A percentile compares a stretch with the other conserved stretches of the same genome.
These are phyloP conservation scores for Drosophila guanche DNA, from an alignment of 1,140 invertebrate species.

Conservation along the genomic window DNA sequence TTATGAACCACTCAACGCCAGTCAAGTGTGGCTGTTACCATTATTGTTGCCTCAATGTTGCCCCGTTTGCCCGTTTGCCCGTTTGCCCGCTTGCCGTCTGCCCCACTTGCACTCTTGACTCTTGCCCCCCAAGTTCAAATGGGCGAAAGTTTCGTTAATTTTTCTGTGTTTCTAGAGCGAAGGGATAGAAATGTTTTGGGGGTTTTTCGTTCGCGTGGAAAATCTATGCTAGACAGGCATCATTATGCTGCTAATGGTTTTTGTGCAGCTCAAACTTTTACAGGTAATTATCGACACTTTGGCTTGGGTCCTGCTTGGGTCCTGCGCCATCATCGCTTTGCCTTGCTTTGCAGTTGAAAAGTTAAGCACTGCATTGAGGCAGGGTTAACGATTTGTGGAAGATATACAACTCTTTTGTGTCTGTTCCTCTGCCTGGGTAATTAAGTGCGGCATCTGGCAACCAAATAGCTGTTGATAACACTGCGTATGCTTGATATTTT, in stretches of 20 bases:
- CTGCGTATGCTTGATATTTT: conserved; percentile 59
- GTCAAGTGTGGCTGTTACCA: conserved; percentile 68
- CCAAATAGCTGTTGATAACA: conserved; percentile 19
- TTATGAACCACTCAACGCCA: conserved; percentile 68
- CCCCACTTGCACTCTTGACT: not conserved
- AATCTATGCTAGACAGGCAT: conserved; percentile 68
- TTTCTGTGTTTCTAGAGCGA: conserved; percentile 23
- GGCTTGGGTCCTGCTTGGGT: conserved; percentile 40
- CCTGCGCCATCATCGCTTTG: conserved; percentile 11
- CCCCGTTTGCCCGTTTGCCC: conserved; percentile 37
- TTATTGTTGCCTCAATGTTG: conserved; percentile 32
- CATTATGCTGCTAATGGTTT: conserved; percentile 79
- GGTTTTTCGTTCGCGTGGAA: conserved; percentile 28
- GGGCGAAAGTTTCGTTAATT: conserved; percentile 51
- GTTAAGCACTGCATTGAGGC: conserved; percentile 47
- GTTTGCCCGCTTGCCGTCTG: conserved; percentile 19
- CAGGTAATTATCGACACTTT: conserved; percentile 78
- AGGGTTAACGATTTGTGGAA: conserved; percentile 18
- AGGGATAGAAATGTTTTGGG: conserved; percentile 10
- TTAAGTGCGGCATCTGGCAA: conserved; percentile 31
- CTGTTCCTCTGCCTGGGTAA: conserved; percentile 43
- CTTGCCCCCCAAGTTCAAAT: conserved; percentile 46
- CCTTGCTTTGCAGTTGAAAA: conserved; percentile 42
- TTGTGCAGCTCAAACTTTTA: conserved; percentile 68
- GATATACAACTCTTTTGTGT: conserved; percentile 33